phyloP scores from a whole-genome alignment of 2,797 vertebrate genomes.

The Clarias pachynema region DNA sequence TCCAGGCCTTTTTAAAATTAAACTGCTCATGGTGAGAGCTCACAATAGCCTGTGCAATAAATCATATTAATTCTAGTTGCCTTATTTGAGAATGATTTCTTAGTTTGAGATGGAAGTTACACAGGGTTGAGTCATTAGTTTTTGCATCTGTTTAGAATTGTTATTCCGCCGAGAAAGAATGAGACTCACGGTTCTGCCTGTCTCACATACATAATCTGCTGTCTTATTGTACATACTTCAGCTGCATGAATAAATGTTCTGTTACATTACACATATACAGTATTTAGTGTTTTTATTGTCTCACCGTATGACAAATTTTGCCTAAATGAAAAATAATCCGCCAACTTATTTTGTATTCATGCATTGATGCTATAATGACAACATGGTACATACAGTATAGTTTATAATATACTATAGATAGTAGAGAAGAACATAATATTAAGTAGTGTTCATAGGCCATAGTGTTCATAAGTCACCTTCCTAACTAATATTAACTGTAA shows the following conservation, averaged over 20 bases:
- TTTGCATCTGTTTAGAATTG: slow-evolving; percentile 58
- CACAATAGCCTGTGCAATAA: slow-evolving; percentile 42
- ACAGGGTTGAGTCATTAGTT: slow-evolving; percentile 65
- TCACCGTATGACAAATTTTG: neutral
- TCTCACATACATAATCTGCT: slow-evolving; percentile 11
- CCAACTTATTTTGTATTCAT: neutral
- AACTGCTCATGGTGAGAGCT: slow-evolving; percentile 10
- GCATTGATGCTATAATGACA: neutral
- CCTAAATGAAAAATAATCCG: neutral
- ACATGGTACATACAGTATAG: neutral
- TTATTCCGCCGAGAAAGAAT: slow-evolving; percentile 51
- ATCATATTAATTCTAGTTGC: slow-evolving; percentile 59
- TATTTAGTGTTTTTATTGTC: neutral
- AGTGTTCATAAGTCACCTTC: neutral
- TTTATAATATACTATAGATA: too few relatives aligned
- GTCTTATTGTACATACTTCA: slow-evolving; percentile 17
- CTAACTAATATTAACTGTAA: neutral
- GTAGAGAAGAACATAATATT: too few relatives aligned
- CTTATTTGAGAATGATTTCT: slow-evolving; percentile 61
- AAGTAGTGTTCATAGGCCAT: neutral
- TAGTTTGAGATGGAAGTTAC: slow-evolving; percentile 62
- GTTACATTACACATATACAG: neutral
- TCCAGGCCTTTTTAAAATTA: slow-evolving; percentile 28
- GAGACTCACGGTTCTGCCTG: slow-evolving; percentile 30
- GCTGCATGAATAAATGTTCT: neutral